A percentile compares a stretch with the other conserved stretches of the same genome.
Evolutionary conservation across 2,888 invertebrate genomes (phyloP).

Genomic region (Timema cristinae): DNA sequence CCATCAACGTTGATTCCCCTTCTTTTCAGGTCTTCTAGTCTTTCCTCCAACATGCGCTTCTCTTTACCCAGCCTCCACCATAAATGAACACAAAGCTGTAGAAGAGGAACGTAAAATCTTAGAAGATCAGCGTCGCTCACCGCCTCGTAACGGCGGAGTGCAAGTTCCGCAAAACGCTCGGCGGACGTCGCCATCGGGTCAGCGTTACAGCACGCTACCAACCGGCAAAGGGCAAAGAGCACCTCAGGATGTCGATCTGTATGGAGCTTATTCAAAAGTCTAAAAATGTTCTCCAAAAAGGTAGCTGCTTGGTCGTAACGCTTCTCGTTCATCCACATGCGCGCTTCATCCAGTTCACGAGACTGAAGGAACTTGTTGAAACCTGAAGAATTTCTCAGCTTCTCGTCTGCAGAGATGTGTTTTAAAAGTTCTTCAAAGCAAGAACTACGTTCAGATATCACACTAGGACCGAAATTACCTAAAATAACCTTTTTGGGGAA

Average conservation of each 20-base stretch:
- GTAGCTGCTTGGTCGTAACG: slow-evolving; percentile 59
- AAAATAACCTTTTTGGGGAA: slow-evolving; percentile 67
- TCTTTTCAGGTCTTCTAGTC: slow-evolving; percentile 57
- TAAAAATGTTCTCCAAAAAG: slow-evolving; percentile 63
- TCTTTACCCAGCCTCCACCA: slow-evolving; percentile 63
- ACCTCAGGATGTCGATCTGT: slow-evolving; percentile 67
- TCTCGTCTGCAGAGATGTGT: slow-evolving; percentile 53
- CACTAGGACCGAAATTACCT: slow-evolving; percentile 65
- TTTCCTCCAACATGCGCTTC: slow-evolving; percentile 56
- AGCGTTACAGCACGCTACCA: slow-evolving; percentile 59
- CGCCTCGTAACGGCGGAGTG: slow-evolving; percentile 65
- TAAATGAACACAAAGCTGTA: slow-evolving; percentile 63
- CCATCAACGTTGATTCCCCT: slow-evolving; percentile 64
- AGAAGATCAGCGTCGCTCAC: slow-evolving; percentile 68
- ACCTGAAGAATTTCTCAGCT: slow-evolving; percentile 54
- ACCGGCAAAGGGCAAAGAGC: slow-evolving; percentile 60
- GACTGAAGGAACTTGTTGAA: slow-evolving; percentile 60
- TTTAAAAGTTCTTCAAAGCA: slow-evolving; percentile 62
- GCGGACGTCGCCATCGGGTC: slow-evolving; percentile 52
- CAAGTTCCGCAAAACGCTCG: slow-evolving; percentile 64
- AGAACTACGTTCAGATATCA: slow-evolving; percentile 60
- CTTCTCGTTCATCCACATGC: slow-evolving; percentile 54
- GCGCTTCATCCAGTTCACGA: slow-evolving; percentile 58
- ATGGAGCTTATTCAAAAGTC: slow-evolving; percentile 60
- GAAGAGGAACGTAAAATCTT: slow-evolving; percentile 62